Percentiles rank a stretch among this genome's conserved stretches.
Evolutionary conservation across 2,888 invertebrate genomes (phyloP).

Genomic region (Gisinianus flammeolus): DNA sequence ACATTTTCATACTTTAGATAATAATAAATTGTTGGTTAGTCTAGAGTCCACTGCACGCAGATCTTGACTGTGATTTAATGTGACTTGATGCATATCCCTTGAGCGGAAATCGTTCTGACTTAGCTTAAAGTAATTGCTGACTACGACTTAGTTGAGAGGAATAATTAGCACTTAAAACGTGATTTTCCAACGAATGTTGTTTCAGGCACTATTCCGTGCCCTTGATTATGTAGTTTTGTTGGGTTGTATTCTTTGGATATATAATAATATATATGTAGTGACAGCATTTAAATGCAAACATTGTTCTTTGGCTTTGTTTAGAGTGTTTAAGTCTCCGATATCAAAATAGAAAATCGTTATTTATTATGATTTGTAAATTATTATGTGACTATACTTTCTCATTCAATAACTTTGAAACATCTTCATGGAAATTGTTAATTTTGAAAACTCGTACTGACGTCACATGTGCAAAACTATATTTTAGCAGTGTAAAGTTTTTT

Average conservation of each 20-base stretch:
- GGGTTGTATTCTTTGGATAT: not conserved
- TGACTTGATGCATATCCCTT: slow-evolving; percentile 23
- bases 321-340: too few species aligned
- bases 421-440: too few species aligned
- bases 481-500: too few species aligned
- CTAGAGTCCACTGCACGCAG: not conserved
- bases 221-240: not conserved
- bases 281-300: too few species aligned
- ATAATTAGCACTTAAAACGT: slow-evolving; percentile 27
- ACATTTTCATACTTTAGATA: not conserved
- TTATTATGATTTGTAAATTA: too few species aligned
- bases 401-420: too few species aligned
- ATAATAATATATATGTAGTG: not conserved
- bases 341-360: too few species aligned
- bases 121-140: slow-evolving; percentile 18
- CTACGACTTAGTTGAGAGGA: slow-evolving; percentile 4
- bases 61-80: not conserved
- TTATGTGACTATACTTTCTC: too few species aligned
- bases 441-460: too few species aligned
- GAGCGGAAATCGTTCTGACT: slow-evolving; percentile 24
- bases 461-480: too few species aligned
- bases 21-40: not conserved
- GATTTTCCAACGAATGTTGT: slow-evolving; percentile 13
- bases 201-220: not conserved
- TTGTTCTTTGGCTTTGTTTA: too few species aligned